phyloP scores from a whole-genome alignment of 2,888 invertebrate species.

The Hypsopygia costalis region DNA sequence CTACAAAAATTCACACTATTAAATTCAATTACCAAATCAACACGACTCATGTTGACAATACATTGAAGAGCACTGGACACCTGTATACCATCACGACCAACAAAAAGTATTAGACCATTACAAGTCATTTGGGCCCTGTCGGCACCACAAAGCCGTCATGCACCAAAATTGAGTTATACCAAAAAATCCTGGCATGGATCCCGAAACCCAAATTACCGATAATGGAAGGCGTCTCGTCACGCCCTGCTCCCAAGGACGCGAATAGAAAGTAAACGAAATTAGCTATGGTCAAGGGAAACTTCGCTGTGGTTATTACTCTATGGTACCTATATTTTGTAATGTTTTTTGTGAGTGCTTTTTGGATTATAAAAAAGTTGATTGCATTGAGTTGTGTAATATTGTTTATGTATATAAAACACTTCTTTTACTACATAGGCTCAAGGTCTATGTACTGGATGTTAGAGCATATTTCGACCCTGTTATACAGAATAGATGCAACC shows the following conservation, averaged over 20 bases:
- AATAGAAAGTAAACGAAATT: constrained; percentile 15
- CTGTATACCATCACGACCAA: neutral
- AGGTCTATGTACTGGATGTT: no score
- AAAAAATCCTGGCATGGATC: constrained; percentile 7
- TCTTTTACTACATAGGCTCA: no score
- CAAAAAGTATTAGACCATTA: neutral
- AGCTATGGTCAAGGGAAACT: constrained; percentile 12
- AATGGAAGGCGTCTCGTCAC: neutral
- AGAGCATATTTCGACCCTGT: no score
- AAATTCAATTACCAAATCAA: neutral
- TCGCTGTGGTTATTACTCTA: constrained; percentile 1
- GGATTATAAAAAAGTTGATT: neutral
- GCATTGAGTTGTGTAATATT: no score
- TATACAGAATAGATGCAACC: no score
- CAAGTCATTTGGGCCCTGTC: neutral
- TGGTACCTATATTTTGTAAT: constrained; percentile 2
- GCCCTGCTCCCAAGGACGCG: constrained; percentile 12
- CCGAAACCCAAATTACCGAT: constrained; percentile 2
- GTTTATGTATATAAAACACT: no score
- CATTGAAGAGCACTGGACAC: neutral
- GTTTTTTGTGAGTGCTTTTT: neutral
- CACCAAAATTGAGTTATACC: constrained; percentile 11
- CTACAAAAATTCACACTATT: no score
- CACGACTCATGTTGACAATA: neutral
- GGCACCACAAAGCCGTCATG: constrained; percentile 9